Evolutionary conservation across 2,113 vertebrate species (phyloP), one percentile per base, ranked within the genome.

Genomic region (Atractosteus spatula): DNA sequence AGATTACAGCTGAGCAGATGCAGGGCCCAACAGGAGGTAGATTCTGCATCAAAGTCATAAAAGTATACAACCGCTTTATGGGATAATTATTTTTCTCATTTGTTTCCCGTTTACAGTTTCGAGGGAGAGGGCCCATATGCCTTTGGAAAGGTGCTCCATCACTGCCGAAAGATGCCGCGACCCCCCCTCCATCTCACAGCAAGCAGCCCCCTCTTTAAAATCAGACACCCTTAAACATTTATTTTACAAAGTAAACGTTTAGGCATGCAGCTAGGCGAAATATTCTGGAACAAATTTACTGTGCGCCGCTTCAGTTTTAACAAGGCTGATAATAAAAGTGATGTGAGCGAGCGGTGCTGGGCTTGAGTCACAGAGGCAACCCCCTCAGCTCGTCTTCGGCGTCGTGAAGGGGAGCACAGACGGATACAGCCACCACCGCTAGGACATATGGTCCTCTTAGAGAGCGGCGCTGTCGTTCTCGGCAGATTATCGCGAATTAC

Each of bases 41-140:
- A 87, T 86, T 89, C 83, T 83, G 85, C 83, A 87, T 85, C 88
- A 83, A 86, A 88, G 85, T 78, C 86, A 83, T 94, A 91, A 93
- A 92, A 92, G 88, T 87, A 92, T 86, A 91, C 88, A 89, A 86
- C 83, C 78, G 79, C 82, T 91, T 93, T 91, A 91, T 92, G 88
- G 87, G 85, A 82, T 89, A 90, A 93, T 93, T 90, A 92, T 91
- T 93, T 90, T 88, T 85, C 83, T 84, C 87, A 81, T 90, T 88
- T 87, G 83, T 84, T 89, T 78, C 77, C 77, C 43, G 77, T 79
- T 82, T 85, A 83, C 87, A 79, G 89, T 90, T 44, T 88, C 89
- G 77, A 78, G 84, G 79, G 81, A 83, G 82, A 68, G 56, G 47
- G 78, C 87, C 90, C 90, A 92, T 89, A 88, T 92, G 89, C 84